phyloP scores from a whole-genome alignment of 2,888 invertebrate genomes.

The Ophion costatus region DNA sequence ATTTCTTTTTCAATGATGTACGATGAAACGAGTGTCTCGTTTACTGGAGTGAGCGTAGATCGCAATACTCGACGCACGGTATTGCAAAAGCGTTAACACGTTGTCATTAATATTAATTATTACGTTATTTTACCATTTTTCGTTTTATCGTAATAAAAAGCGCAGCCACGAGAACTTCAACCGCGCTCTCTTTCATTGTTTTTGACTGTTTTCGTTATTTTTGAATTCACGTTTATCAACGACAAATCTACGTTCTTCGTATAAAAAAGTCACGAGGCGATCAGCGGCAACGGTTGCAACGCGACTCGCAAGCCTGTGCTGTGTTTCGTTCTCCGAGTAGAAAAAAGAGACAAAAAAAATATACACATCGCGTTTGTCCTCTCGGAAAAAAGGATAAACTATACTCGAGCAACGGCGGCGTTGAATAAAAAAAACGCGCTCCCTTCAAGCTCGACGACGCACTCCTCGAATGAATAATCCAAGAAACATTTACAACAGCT shows the following conservation, averaged over 20 bases:
- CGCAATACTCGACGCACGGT: too few relatives aligned
- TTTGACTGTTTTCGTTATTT: slow-evolving; percentile 2
- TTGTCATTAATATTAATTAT: not conserved
- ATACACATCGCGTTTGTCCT: slow-evolving; percentile 8
- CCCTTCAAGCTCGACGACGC: slow-evolving; percentile 26
- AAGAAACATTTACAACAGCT: slow-evolving; percentile 29
- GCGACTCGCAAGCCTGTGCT: slow-evolving; percentile 41
- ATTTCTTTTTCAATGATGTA: slow-evolving; percentile 42
- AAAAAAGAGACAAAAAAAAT: slow-evolving; percentile 38
- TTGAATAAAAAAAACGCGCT: not conserved
- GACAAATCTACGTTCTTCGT: slow-evolving; percentile 41
- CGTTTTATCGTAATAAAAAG: slow-evolving; percentile 54
- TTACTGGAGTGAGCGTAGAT: too few relatives aligned
- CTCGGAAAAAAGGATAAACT: slow-evolving; percentile 16
- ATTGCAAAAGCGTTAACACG: not conserved
- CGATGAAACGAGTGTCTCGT: slow-evolving; percentile 45
- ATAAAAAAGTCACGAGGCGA: slow-evolving; percentile 60
- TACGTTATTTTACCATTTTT: slow-evolving; percentile 5
- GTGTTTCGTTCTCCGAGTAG: slow-evolving; percentile 23
- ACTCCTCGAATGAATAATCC: slow-evolving; percentile 30
- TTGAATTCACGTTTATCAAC: slow-evolving; percentile 30
- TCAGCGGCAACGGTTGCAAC: slow-evolving; percentile 53
- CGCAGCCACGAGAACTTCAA: slow-evolving; percentile 58
- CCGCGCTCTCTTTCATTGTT: slow-evolving; percentile 10
- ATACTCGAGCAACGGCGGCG: not conserved